Base-by-base conservation (phyloP, 2,797 vertebrate genomes). In the Agapornis canus region DNA sequence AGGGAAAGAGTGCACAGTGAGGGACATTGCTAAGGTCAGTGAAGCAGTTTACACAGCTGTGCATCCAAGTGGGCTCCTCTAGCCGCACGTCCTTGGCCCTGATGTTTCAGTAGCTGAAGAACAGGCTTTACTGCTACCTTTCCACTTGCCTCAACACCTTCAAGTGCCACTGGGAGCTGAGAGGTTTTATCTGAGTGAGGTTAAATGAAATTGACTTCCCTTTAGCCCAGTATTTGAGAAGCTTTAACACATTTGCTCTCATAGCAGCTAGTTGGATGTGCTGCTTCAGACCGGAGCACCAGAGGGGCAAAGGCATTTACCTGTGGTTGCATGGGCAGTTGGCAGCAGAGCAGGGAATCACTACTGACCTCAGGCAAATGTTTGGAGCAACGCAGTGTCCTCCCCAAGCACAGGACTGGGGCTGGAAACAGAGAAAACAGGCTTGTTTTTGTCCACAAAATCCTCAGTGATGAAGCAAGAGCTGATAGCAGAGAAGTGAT, bases 41-140 rank as follows among this genome's bases (percentile, higher is more conserved):
- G 40, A 76, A 91, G 56, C 3, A 0, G 11, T 86, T 91, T 91
- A 82, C 45, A 64, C 82, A 84, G 79, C 69, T 88, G 54, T 7
- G 59, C 35, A 11, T 51, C 83, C 40, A 42, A 93, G 73, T 29
- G 22, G 29, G 81, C 42, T 49, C 48, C 78, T 75, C 69, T 47
- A 27, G 8, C 47, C 39, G 49, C 14, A 45, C 5, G 42, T 43
- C 60, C 63, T 86, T 9, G 6, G 37, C 66, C 35, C 83, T 84
- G 79, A 69, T 68, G 66, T 76, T 93, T 93, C 91, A 76, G 61
- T 16, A 77, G 37, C 64, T 84, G 54, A 32, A 91, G 83, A 59
- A 4, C 31, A 56, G 40, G 26, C 49, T 92, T 73, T 84, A 39
- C 68, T 4, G 3, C 61, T 63, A 39, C 37, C 18, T 73, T 82